Base-by-base conservation (phyloP, 1,140 invertebrate species). In the Melanaphis sacchari region DNA sequence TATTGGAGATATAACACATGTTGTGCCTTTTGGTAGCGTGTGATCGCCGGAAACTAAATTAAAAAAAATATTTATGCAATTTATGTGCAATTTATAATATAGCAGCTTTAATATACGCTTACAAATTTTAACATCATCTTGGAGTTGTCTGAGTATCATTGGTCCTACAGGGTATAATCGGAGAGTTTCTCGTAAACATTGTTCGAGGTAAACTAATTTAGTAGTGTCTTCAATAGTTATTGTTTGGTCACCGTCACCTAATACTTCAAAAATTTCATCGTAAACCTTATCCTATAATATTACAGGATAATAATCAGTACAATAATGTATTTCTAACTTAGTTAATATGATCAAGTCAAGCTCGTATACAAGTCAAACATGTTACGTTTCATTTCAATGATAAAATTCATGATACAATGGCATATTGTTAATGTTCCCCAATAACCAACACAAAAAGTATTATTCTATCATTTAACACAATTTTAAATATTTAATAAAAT, bases 1-100 rank as follows among this genome's bases (percentile, higher is more conserved):
- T 94, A 96, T 97, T 31, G 96, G 96, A 2, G 96, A 95, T 85
- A 98, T 96, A 0, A 97, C 95, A 0, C 97, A 96, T 3, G 97
- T 97, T 5, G 96, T 95, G 52, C 97, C 97, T 89, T 96, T 95
- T 9, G 97, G 98, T n/a, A 94, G 46, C 11, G 81, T 94, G 91
- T 93, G 66, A 88, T 94, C 41, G n/a, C 52, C 54, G 2, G 89
- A 90, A 59, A 59, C 89, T 90, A 22, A 43, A 90, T n/a, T 31
- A 0, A 15, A 22, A 36, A 11, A 22, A 22, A 22, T 38, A 76
- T 36, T n/a, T 9, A 24, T 49, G 46, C 15, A 76, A n/a, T n/a
- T 76, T 76, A 18, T n/a, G n/a, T n/a, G n/a, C n/a, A n/a, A n/a
- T n/a, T n/a, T n/a, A 18, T 2, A 6, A n/a, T 21, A n/a, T 4